Percentiles rank a stretch among this genome's conserved stretches.
Conservation (phyloP, 2,888 invertebrate species). For the Lissonota sp. region DNA sequence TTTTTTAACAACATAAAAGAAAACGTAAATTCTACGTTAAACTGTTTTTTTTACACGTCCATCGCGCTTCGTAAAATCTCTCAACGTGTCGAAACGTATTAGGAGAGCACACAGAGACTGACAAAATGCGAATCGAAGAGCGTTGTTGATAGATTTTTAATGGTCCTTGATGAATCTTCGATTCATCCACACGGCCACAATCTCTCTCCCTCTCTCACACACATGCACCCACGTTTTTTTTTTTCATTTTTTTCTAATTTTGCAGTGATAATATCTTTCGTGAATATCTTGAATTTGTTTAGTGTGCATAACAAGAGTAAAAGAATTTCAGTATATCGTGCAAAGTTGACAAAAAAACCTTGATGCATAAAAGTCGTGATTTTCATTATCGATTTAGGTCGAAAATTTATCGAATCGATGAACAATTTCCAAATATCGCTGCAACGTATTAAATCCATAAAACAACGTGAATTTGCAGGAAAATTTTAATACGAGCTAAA, state of each 20-base stretch:
- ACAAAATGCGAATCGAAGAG: slow-evolving; percentile 79
- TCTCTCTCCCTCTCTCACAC: not conserved
- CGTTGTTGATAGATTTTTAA: slow-evolving; percentile 73
- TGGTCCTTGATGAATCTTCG: slow-evolving; percentile 70
- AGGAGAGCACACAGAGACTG: slow-evolving; percentile 82
- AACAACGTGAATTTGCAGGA: slow-evolving; percentile 30
- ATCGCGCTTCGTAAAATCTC: slow-evolving; percentile 55
- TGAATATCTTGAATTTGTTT: not conserved
- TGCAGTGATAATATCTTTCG: slow-evolving; percentile 1
- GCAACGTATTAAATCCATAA: slow-evolving; percentile 47
- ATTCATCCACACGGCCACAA: slow-evolving; percentile 41
- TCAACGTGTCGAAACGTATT: slow-evolving; percentile 71
- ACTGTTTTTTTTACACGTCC: slow-evolving; percentile 22
- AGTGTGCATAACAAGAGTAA: not conserved
- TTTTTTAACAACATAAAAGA: not conserved
- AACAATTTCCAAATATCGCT: not conserved
- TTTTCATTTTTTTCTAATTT: not conserved
- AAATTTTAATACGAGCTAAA: slow-evolving; percentile 19
- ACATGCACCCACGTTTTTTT: no score
- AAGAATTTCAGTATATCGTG: not conserved
- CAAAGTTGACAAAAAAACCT: no score
- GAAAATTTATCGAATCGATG: no score
- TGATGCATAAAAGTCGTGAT: no score
- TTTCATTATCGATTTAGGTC: no score
- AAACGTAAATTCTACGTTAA: slow-evolving; percentile 10